Percentiles rank a stretch among this genome's conserved stretches.
Evolutionary conservation across 1,140 invertebrate species (phyloP).

Genomic region (Ips typographus): DNA sequence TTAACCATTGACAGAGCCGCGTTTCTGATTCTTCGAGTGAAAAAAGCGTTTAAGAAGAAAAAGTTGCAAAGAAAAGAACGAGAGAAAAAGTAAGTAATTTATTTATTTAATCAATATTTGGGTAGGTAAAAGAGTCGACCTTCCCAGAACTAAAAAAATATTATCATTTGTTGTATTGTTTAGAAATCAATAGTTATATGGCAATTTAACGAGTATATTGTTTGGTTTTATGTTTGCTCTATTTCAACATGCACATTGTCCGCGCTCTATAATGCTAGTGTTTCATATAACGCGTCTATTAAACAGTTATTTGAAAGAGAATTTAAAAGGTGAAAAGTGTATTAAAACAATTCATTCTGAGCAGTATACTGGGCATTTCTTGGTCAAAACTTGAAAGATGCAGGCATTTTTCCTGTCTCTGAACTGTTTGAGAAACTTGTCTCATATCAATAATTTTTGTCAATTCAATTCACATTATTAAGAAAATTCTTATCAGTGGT

Average conservation of each 20-base stretch:
- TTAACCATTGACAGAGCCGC: constrained; percentile 84
- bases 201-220: neutral
- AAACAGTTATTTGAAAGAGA: no score
- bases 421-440: no score
- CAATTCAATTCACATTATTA: no score
- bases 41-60: constrained; percentile 88
- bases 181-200: neutral
- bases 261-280: neutral
- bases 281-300: no score
- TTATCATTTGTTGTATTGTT: neutral
- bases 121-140: neutral
- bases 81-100: constrained; percentile 56
- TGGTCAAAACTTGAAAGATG: no score
- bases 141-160: no score
- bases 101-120: neutral
- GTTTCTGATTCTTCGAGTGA: constrained; percentile 82
- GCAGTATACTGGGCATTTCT: no score
- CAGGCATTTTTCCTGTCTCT: no score
- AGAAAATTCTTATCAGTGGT: no score
- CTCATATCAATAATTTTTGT: no score
- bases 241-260: neutral
- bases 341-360: no score
- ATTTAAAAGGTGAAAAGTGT: no score
- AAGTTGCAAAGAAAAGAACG: constrained; percentile 81
- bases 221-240: neutral